phyloP scores from a whole-genome alignment of 2,888 invertebrate species.

The Ophion ventricosus region DNA sequence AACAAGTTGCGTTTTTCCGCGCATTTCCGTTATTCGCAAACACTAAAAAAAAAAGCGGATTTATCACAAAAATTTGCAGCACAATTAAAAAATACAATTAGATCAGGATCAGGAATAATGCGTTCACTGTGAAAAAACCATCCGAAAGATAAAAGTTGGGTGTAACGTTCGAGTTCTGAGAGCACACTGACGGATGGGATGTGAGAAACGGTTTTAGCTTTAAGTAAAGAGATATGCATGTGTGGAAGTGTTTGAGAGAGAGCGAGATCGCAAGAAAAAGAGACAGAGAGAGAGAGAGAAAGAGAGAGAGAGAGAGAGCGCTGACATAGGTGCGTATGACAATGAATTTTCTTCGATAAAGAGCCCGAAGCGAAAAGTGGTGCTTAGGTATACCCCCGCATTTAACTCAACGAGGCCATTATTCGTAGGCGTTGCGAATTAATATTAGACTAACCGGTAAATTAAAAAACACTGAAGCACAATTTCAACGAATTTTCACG shows the following conservation, averaged over 20 bases:
- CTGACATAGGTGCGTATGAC: slow-evolving; percentile 29
- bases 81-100: neutral
- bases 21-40: no score
- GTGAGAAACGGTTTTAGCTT: slow-evolving; percentile 34
- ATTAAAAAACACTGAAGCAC: slow-evolving; percentile 11
- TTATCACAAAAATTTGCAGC: neutral
- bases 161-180: slow-evolving; percentile 53
- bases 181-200: slow-evolving; percentile 51
- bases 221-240: slow-evolving; percentile 9
- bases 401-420: slow-evolving; percentile 26
- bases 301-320: neutral
- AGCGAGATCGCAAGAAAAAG: neutral
- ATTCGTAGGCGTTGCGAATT: slow-evolving; percentile 18
- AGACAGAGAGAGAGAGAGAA: neutral
- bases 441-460: slow-evolving; percentile 24
- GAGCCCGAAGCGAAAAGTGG: slow-evolving; percentile 14
- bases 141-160: slow-evolving; percentile 1
- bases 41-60: no score
- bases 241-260: neutral
- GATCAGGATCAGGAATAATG: neutral
- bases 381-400: neutral
- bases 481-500: slow-evolving; percentile 16
- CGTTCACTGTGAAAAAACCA: neutral
- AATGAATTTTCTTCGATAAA: slow-evolving; percentile 57
- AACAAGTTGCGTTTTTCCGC: no score